Conservation (phyloP, 2,888 invertebrate genomes). For the Acleris literana region DNA sequence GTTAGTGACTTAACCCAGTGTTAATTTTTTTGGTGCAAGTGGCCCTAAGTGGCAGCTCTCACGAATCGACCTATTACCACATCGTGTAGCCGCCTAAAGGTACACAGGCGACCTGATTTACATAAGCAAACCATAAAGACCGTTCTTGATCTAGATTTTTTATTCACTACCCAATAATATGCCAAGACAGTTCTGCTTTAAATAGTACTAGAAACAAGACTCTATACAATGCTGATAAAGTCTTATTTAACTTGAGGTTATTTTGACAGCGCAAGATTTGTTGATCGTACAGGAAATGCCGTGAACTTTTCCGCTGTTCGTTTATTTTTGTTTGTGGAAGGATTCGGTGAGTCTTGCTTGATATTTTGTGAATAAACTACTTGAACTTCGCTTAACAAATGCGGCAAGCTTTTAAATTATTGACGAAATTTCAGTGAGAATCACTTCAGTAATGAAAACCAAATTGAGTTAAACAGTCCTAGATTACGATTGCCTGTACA, state of each 20-base stretch:
- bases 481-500: too few relatives aligned
- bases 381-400: too few relatives aligned
- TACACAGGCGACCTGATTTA: constrained; percentile 6
- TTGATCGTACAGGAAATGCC: constrained; percentile 37
- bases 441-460: too few relatives aligned
- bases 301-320: constrained; percentile 14
- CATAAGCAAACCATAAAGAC: constrained; percentile 29
- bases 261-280: constrained; percentile 28
- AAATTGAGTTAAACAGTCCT: too few relatives aligned
- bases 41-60: too few relatives aligned
- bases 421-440: too few relatives aligned
- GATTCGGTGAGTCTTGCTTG: neutral
- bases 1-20: too few relatives aligned
- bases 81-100: neutral
- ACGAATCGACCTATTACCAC: too few relatives aligned
- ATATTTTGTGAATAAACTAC: neutral
- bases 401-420: too few relatives aligned
- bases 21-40: too few relatives aligned
- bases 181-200: neutral
- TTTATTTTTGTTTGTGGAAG: constrained; percentile 22
- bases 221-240: neutral
- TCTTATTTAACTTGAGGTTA: constrained; percentile 3
- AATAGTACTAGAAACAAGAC: neutral
- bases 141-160: constrained; percentile 36
- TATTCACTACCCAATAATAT: constrained; percentile 24